Conservation (phyloP, 2,113 vertebrate species). For the Centrocercus urophasianus region DNA sequence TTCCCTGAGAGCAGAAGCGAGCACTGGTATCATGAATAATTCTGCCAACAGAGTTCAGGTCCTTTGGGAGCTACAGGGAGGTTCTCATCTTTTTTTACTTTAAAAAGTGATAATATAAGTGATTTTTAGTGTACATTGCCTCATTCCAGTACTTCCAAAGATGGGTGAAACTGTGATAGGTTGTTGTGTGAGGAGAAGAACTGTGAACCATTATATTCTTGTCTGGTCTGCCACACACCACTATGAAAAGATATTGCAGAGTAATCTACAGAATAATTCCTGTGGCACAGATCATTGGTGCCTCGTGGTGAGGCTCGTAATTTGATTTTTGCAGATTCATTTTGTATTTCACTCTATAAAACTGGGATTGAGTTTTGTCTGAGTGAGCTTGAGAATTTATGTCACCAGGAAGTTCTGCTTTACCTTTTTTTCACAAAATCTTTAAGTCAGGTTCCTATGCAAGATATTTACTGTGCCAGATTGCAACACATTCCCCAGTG, state of each 20-base stretch:
- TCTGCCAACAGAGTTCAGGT: neutral
- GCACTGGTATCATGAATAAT: neutral
- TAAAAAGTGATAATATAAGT: neutral
- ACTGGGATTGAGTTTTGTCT: neutral
- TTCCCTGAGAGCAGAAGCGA: neutral
- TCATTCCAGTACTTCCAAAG: neutral
- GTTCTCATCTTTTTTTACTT: neutral
- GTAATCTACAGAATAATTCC: neutral
- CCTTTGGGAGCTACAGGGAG: neutral
- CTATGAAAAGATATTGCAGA: neutral
- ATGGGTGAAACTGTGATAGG: neutral
- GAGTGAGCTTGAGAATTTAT: neutral
- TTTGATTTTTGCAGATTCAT: neutral
- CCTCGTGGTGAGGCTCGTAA: neutral
- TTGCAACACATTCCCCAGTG: neutral
- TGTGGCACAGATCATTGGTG: neutral
- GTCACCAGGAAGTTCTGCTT: neutral
- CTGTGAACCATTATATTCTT: too few species aligned
- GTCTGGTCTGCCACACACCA: neutral
- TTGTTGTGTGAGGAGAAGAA: neutral
- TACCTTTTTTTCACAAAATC: neutral
- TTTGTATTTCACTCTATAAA: neutral
- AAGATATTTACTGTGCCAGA: neutral
- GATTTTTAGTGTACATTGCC: neutral
- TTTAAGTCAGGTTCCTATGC: neutral